phyloP scores from a whole-genome alignment of 2,113 vertebrate genomes.

The Corythoichthys intestinalis region DNA sequence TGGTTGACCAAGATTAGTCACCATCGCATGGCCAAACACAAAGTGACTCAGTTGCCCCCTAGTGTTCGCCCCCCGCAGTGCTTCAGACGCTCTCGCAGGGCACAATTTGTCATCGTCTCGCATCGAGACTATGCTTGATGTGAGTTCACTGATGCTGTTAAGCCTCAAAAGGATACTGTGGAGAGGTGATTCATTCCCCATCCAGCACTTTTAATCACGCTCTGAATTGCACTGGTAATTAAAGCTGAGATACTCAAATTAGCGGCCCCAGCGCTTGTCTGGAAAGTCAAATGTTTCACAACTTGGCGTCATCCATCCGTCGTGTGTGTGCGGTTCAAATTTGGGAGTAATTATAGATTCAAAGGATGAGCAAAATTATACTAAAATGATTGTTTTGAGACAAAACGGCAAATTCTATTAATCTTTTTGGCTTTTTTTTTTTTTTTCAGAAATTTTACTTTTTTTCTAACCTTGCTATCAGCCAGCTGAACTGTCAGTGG shows the following conservation, averaged over 20 bases:
- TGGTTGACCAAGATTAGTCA: conserved; percentile 36
- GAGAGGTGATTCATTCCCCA: conserved; percentile 40
- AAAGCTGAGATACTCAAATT: background rate
- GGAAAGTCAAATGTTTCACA: background rate
- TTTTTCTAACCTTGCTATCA: conserved; percentile 81
- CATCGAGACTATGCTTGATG: conserved; percentile 54
- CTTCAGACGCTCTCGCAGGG: conserved; percentile 1
- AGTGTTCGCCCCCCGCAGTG: conserved; percentile 46
- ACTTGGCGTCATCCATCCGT: background rate
- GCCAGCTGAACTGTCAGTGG: conserved; percentile 80
- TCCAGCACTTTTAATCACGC: conserved; percentile 10
- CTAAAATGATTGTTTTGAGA: background rate
- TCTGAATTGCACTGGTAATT: background rate
- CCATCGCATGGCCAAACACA: conserved; percentile 17
- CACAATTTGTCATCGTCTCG: conserved; percentile 32
- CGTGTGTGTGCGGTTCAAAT: background rate
- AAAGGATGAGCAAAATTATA: background rate
- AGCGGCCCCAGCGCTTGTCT: background rate
- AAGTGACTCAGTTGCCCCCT: conserved; percentile 59
- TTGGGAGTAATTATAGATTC: background rate
- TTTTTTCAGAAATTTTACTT: background rate
- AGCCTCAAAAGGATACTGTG: conserved; percentile 44
- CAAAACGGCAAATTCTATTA: background rate
- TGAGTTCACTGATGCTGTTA: conserved; percentile 36
- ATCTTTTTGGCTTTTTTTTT: background rate